These are phyloP conservation scores for Pterobdella sp. DNA, from an alignment of 2,888 invertebrate genomes.

Conservation along the genomic window DNA sequence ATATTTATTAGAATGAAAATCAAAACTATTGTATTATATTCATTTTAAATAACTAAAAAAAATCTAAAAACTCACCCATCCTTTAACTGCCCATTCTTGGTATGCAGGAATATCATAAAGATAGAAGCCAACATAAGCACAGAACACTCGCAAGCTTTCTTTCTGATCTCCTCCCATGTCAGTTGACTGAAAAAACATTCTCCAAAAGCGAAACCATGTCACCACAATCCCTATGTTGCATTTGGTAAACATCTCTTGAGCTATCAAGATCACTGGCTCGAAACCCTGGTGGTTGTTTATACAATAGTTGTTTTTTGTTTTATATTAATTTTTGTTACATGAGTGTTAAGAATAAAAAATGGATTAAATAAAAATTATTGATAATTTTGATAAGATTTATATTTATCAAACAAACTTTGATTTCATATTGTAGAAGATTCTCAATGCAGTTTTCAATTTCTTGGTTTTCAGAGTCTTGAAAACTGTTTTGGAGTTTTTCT, in stretches of 20 bases:
- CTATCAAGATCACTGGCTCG: slow-evolving; percentile 9
- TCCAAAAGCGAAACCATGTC: slow-evolving; percentile 24
- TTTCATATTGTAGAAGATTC: not conserved
- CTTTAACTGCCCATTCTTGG: slow-evolving; percentile 17
- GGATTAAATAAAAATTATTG: too few relatives aligned
- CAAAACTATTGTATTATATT: too few relatives aligned
- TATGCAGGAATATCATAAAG: not conserved
- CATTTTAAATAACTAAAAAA: too few relatives aligned
- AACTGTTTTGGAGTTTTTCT: not conserved
- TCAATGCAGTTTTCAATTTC: not conserved
- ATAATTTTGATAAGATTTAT: not conserved
- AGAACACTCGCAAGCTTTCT: not conserved
- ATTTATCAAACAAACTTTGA: not conserved
- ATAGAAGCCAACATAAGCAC: slow-evolving; percentile 20
- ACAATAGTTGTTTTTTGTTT: too few relatives aligned
- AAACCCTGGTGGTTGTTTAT: too few relatives aligned
- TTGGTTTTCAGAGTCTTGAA: not conserved
- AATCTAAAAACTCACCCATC: slow-evolving; percentile 27
- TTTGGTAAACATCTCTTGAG: slow-evolving; percentile 11
- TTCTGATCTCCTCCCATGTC: not conserved
- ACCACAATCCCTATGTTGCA: slow-evolving; percentile 21
- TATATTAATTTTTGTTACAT: too few relatives aligned
- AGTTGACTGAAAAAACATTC: not conserved
- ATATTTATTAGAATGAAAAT: too few relatives aligned
- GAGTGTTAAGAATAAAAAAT: too few relatives aligned